These are phyloP conservation scores for Phyllostomus hastatus DNA, from an alignment of 2,113 vertebrate species.

Conservation along the genomic window DNA sequence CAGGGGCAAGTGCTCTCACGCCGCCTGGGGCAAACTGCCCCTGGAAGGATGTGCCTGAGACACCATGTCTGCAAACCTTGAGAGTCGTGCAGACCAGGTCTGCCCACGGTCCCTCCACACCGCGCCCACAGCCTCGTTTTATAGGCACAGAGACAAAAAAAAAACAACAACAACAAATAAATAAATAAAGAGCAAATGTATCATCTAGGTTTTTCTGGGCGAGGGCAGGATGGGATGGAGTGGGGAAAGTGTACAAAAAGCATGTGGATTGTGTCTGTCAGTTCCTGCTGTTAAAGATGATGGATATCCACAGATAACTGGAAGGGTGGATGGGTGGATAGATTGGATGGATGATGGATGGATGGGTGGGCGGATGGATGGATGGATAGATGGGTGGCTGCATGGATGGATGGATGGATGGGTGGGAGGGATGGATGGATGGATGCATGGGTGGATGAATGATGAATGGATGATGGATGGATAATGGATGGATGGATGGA, in stretches of 20 bases:
- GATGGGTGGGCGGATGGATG: background rate
- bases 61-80: accelerated
- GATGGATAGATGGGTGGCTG: background rate
- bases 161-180: no score
- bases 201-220: background rate
- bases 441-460: no score
- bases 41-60: accelerated
- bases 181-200: background rate
- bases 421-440: background rate
- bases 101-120: background rate
- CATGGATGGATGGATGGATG: background rate
- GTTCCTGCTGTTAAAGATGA: background rate
- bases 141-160: background rate
- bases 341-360: background rate
- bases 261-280: no score
- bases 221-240: background rate
- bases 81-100: no score
- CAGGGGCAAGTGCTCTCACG: no score
- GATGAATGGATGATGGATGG: background rate
- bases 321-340: background rate
- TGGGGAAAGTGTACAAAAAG: background rate
- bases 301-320: background rate
- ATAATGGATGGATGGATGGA: background rate
- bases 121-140: background rate
- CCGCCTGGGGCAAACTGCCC: accelerated